phyloP scores from a whole-genome alignment of 2,888 invertebrate species.

The Quadriops clusia region DNA sequence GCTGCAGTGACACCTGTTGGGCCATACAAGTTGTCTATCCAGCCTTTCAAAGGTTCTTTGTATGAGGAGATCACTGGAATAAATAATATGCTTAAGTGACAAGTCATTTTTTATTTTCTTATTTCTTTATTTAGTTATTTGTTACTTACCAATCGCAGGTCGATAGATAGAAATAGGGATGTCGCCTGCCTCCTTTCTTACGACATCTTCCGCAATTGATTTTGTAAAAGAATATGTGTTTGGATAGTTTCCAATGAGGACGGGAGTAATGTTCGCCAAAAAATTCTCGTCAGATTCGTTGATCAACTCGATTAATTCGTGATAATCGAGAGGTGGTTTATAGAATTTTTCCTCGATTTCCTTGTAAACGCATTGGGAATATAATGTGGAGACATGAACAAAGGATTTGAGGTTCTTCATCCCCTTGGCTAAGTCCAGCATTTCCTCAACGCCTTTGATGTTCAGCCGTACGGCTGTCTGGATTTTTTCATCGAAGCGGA shows the following conservation, averaged over 20 bases:
- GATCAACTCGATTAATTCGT: slow-evolving; percentile 30
- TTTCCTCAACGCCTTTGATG: slow-evolving; percentile 39
- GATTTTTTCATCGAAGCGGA: slow-evolving; percentile 41
- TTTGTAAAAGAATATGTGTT: slow-evolving; percentile 68
- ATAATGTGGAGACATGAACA: slow-evolving; percentile 25
- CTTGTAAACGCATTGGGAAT: slow-evolving; percentile 19
- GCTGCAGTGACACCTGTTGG: slow-evolving; percentile 67
- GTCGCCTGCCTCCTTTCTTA: slow-evolving; percentile 39
- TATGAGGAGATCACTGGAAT: slow-evolving; percentile 50
- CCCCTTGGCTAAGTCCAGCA: slow-evolving; percentile 32
- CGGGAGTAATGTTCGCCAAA: slow-evolving; percentile 25
- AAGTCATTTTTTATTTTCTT: too few species aligned
- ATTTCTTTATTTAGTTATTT: neutral
- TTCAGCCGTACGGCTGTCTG: slow-evolving; percentile 39
- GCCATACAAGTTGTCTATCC: slow-evolving; percentile 88
- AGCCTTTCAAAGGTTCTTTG: slow-evolving; percentile 64
- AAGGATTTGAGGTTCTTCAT: slow-evolving; percentile 44
- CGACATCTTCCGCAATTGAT: slow-evolving; percentile 52
- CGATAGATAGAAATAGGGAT: slow-evolving; percentile 55
- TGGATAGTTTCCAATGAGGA: slow-evolving; percentile 43
- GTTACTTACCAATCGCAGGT: slow-evolving; percentile 45
- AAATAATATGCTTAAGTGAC: slow-evolving; percentile 32
- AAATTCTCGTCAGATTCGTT: neutral
- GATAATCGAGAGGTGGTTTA: slow-evolving; percentile 36
- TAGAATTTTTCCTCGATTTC: slow-evolving; percentile 35